A percentile compares a stretch with the other conserved stretches of the same genome.
Conservation (phyloP, 2,888 invertebrate species). For the Tetheella fluctuosa region DNA sequence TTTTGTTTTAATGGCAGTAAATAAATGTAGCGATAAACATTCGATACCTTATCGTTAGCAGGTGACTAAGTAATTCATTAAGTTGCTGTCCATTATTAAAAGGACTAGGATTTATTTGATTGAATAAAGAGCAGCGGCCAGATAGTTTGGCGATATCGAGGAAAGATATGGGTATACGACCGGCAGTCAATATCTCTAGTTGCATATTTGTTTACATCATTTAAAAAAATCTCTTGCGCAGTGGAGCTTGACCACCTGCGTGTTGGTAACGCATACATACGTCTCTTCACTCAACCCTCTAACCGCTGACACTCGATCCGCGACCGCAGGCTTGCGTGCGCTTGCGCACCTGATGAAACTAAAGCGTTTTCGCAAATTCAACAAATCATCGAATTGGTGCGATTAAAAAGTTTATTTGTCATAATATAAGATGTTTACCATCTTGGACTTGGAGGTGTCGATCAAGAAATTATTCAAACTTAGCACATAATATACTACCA, state of each 20-base stretch:
- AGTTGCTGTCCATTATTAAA: not conserved
- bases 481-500: not conserved
- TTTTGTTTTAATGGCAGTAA: not conserved
- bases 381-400: not conserved
- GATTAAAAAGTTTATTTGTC: not conserved
- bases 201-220: too few relatives aligned
- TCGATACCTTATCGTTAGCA: too few relatives aligned
- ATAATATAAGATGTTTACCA: too few relatives aligned
- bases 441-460: too few relatives aligned
- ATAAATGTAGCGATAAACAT: not conserved
- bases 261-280: not conserved
- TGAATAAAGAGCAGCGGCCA: not conserved
- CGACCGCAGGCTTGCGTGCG: not conserved
- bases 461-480: too few relatives aligned
- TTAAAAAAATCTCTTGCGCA: too few relatives aligned
- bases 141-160: too few relatives aligned
- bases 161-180: too few relatives aligned
- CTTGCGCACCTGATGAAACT: not conserved
- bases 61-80: not conserved
- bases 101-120: not conserved
- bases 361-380: not conserved
- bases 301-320: not conserved
- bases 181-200: too few relatives aligned
- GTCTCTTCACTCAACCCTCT: not conserved
- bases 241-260: constrained; percentile 5